A percentile compares a stretch with the other conserved stretches of the same genome.
Evolutionary conservation across 2,888 invertebrate species (phyloP).

Genomic region (Ceramica pisi): DNA sequence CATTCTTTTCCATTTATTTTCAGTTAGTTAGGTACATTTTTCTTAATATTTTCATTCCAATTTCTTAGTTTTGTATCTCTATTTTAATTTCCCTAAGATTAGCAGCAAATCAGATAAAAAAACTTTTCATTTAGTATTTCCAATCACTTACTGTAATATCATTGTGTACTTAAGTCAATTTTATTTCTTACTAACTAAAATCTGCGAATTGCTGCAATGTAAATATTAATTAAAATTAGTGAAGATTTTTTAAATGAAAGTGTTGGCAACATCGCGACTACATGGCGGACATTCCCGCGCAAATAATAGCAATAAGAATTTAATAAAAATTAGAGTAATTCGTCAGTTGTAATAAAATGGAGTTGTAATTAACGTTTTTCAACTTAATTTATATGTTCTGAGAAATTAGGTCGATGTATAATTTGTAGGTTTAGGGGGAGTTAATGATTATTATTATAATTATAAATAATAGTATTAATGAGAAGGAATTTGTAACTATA

Average conservation of each 20-base stretch:
- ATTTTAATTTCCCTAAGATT: neutral
- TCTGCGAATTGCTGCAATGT: constrained; percentile 67
- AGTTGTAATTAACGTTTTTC: constrained; percentile 83
- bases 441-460: constrained; percentile 81
- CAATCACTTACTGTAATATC: constrained; percentile 25
- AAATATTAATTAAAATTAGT: constrained; percentile 70
- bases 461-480: constrained; percentile 85
- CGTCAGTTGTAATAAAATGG: constrained; percentile 73
- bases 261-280: constrained; percentile 72
- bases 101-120: constrained; percentile 5
- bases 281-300: constrained; percentile 67
- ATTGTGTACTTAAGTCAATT: constrained; percentile 61
- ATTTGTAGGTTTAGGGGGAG: constrained; percentile 84
- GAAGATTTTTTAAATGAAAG: constrained; percentile 53
- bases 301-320: constrained; percentile 84
- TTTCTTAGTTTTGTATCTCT: neutral
- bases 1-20: constrained; percentile 4
- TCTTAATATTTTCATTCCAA: neutral
- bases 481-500: constrained; percentile 90
- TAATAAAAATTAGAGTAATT: constrained; percentile 73
- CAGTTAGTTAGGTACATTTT: neutral
- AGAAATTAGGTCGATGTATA: constrained; percentile 86
- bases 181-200: constrained; percentile 39
- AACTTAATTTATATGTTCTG: constrained; percentile 86
- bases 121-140: constrained; percentile 6